phyloP scores from a whole-genome alignment of 2,797 vertebrate genomes.

The Brachymystax lenok region DNA sequence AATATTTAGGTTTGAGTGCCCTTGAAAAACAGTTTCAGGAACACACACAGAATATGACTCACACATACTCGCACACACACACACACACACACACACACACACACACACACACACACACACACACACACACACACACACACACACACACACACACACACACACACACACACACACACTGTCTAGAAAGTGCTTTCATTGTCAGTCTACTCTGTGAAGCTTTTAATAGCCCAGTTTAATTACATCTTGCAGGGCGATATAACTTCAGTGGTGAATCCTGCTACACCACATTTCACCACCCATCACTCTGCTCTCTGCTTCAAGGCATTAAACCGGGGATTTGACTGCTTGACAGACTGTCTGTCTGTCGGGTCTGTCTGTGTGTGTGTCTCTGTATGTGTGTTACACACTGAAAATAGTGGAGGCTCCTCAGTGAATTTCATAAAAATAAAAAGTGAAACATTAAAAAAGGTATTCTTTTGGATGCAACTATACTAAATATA shows the following conservation, averaged over 20 bases:
- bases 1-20: conserved; percentile 39
- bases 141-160: conserved; percentile 30
- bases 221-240: conserved; percentile 14
- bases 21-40: conserved; percentile 9
- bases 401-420: no score
- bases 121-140: not conserved
- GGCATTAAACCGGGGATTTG: not conserved
- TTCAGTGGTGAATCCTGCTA: not conserved
- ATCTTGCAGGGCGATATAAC: not conserved
- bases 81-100: conserved; percentile 20
- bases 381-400: no score
- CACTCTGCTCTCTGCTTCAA: not conserved
- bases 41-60: conserved; percentile 27
- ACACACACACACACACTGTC: conserved; percentile 18
- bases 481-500: no score
- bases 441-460: no score
- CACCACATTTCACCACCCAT: not conserved
- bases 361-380: not conserved
- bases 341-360: no score
- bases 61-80: not conserved
- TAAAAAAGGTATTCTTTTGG: no score
- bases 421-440: no score
- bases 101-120: conserved; percentile 24
- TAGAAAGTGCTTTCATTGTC: not conserved
- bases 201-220: conserved; percentile 15